phyloP scores from a whole-genome alignment of 2,888 invertebrate species.

The Heliconius hortense region DNA sequence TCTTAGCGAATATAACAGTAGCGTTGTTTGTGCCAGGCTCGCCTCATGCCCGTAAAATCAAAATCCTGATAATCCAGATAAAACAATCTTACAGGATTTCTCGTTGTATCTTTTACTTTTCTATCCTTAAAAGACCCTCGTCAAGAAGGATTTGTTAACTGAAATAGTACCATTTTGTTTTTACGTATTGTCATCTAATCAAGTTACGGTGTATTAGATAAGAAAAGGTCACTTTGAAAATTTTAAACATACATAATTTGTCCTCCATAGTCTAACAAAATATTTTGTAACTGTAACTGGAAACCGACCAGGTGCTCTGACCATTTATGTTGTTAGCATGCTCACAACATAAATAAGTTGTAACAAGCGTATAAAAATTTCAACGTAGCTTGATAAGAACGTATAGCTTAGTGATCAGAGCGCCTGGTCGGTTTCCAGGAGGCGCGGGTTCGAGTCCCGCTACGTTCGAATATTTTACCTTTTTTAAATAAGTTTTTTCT shows the following conservation, averaged over 20 bases:
- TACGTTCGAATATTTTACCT: too few species aligned
- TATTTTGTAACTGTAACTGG: too few species aligned
- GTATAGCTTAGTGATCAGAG: too few species aligned
- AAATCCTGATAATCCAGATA: slow-evolving; percentile 57
- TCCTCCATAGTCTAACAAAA: too few species aligned
- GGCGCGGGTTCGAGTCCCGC: too few species aligned
- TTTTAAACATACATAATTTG: neutral
- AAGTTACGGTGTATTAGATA: slow-evolving; percentile 30
- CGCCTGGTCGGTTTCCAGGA: too few species aligned
- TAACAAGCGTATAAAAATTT: too few species aligned
- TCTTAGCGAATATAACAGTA: neutral
- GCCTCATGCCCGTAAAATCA: slow-evolving; percentile 50
- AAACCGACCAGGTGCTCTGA: too few species aligned
- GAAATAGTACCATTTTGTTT: slow-evolving; percentile 75
- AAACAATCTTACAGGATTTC: slow-evolving; percentile 67
- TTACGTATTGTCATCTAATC: slow-evolving; percentile 73
- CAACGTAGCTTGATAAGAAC: too few species aligned
- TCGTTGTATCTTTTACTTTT: slow-evolving; percentile 71
- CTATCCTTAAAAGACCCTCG: slow-evolving; percentile 73
- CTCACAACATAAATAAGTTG: too few species aligned
- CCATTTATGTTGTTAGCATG: too few species aligned
- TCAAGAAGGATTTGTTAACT: slow-evolving; percentile 78
- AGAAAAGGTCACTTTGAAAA: slow-evolving; percentile 7
- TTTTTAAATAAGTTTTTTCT: too few species aligned
- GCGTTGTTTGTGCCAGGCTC: neutral